Evolutionary conservation across 1,140 invertebrate genomes (phyloP).

Genomic region (Chrysopa pallens): DNA sequence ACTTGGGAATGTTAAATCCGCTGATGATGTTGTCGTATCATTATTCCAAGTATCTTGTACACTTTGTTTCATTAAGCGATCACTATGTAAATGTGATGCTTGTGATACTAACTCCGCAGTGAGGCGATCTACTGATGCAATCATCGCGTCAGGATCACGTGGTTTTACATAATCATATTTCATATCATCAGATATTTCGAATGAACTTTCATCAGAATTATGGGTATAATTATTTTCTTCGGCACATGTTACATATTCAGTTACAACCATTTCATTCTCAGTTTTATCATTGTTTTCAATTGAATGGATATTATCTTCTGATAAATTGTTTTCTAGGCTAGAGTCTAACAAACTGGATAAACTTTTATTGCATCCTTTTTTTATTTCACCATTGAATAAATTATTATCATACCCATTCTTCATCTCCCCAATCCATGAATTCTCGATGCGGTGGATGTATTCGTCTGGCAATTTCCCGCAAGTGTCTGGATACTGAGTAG

Average conservation of each 20-base stretch:
- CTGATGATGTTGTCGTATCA: conserved; percentile 38
- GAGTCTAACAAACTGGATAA: neutral
- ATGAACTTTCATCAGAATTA: conserved; percentile 12
- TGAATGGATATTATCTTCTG: neutral
- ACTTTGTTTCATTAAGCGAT: conserved; percentile 11
- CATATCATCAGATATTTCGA: conserved; percentile 9
- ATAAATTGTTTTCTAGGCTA: neutral
- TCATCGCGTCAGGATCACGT: conserved; percentile 44
- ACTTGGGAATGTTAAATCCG: conserved; percentile 59
- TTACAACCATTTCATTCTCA: conserved; percentile 5
- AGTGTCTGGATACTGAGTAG: neutral
- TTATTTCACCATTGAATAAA: neutral
- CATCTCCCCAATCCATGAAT: conserved; percentile 14
- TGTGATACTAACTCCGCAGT: conserved; percentile 43
- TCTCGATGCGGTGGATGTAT: conserved; percentile 16
- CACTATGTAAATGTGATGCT: conserved; percentile 24
- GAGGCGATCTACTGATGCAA: conserved; percentile 40
- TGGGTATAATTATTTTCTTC: neutral
- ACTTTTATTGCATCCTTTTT: neutral
- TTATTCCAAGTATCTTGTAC: conserved; percentile 54
- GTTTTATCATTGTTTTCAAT: neutral
- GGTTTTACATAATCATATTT: conserved; percentile 18
- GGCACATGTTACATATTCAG: conserved; percentile 10
- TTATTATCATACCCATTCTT: conserved; percentile 18
- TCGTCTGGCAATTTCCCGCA: conserved; percentile 14